Conservation (phyloP, 2,888 invertebrate genomes). For the Apodemia mormo region DNA sequence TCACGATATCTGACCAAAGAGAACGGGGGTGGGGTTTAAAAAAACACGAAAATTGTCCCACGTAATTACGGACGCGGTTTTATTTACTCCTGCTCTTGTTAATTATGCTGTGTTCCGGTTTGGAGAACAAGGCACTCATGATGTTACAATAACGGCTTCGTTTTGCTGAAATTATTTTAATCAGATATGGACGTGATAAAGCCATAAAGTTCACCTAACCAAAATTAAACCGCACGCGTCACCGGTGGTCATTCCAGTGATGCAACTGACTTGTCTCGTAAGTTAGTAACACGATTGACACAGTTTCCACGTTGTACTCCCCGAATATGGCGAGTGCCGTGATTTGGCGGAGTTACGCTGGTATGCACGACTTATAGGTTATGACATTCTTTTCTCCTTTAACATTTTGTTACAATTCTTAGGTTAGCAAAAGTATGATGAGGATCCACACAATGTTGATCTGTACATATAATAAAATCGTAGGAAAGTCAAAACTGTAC, state of each 20-base stretch:
- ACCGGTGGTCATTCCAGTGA: background rate
- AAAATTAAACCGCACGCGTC: background rate
- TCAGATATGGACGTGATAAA: background rate
- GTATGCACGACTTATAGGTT: background rate
- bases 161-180: too few relatives aligned
- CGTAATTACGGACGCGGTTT: too few relatives aligned
- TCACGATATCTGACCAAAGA: too few relatives aligned
- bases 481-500: too few relatives aligned
- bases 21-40: too few relatives aligned
- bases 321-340: constrained; percentile 2
- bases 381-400: background rate
- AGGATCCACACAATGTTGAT: background rate
- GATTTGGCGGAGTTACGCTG: background rate
- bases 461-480: too few relatives aligned
- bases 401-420: background rate
- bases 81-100: too few relatives aligned
- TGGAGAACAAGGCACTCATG: too few relatives aligned
- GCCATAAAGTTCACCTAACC: background rate
- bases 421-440: background rate
- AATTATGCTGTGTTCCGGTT: too few relatives aligned
- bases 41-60: too few relatives aligned
- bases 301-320: background rate
- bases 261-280: background rate
- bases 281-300: constrained; percentile 1
- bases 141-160: too few relatives aligned